Evolutionary conservation across 1,140 invertebrate genomes (phyloP), one percentile per base, ranked within the genome.

Genomic region (Geopemphigus sp.): DNA sequence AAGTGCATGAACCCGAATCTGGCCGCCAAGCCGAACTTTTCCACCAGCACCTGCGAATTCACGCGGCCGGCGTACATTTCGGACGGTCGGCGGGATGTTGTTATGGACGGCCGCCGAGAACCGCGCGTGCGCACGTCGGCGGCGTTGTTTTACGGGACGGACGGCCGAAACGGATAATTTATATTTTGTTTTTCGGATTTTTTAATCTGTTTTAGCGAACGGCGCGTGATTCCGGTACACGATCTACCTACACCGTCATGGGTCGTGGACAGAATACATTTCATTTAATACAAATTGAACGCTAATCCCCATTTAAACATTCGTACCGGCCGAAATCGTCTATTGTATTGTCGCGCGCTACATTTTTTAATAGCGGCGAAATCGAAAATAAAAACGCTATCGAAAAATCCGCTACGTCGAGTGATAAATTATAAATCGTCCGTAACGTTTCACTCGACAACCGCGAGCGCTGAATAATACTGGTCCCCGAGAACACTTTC

Each of bases 1-100:
- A 90, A 84, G 82, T 90, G 89, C 83, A 89, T 90, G 81, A 90
- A 88, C 10, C 89, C 87, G 82, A 89, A 88, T 81, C 88, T 84
- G 4, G 88, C 88, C 24, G 87, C 85, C 22, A 88, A 82, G 10
- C 88, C 88, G 80, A 89, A 89, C 81, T 85, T 86, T 80, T 89
- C 88, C 2, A 89, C 88, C 11, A 89, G 84, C n/a, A 89, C 88
- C 88, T 89, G 12, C 24, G 39, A 47, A n/a, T 68, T 68, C 2
- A n/a, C n/a, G n/a, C n/a, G n/a, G n/a, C n/a, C n/a, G n/a, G n/a
- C n/a, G n/a, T n/a, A n/a, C n/a, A n/a, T n/a, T n/a, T n/a, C n/a
- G n/a, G n/a, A n/a, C n/a, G n/a, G n/a, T n/a, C n/a, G n/a, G n/a
- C n/a, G n/a, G n/a, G n/a, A n/a, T n/a, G n/a, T n/a, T n/a, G n/a